Base-by-base conservation (phyloP, 1,140 invertebrate genomes). In the Aphaenogaster ashmeadi region DNA sequence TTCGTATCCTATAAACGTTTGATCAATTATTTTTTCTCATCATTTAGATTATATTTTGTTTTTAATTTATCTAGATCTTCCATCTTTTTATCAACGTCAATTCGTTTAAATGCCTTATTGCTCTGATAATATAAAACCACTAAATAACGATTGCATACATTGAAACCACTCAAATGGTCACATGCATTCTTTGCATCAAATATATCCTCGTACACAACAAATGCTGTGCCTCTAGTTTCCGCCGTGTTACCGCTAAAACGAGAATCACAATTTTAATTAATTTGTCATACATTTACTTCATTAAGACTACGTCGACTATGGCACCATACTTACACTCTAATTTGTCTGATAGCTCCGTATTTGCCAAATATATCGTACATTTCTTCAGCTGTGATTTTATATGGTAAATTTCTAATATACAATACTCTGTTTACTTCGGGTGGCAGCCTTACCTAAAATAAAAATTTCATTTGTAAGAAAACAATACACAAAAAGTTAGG, bases 311-410 rank as follows among this genome's bases (percentile, higher is more conserved):
- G 2, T 36, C 44, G 6, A 27, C 15, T n/a, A 15, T 36, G 27
- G 38, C 9, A 2, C 5, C 56, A 64, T 93, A 98, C 98, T 98
- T 97, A 99, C 98, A 99, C 98, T 96, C 99, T 96, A 79, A 99
- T 99, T 96, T 99, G 99, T 90, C 99, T 95, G 83, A 99, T 99
- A 18, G 99, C 99, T 93, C 99, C 99, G 96, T 99, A 99, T 97
- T 99, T 99, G 52, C 99, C 99, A 97, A 99, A 99, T 89, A 99
- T 99, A 96, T 99, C 99, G 94, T 99, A 99, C 99, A 99, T 99
- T 97, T 99, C 99, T 96, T 99, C 99, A n/a, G 98, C 98, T 75
- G 99, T 99, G 79, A 99, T 99, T 96, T 99, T 99, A 93, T 99
- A 99, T 0, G 99, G 99, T 69, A 99, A 96, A 96, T 99, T 99